Evolutionary conservation across 2,888 invertebrate species (phyloP).

Genomic region (Drosophila mettleri): DNA sequence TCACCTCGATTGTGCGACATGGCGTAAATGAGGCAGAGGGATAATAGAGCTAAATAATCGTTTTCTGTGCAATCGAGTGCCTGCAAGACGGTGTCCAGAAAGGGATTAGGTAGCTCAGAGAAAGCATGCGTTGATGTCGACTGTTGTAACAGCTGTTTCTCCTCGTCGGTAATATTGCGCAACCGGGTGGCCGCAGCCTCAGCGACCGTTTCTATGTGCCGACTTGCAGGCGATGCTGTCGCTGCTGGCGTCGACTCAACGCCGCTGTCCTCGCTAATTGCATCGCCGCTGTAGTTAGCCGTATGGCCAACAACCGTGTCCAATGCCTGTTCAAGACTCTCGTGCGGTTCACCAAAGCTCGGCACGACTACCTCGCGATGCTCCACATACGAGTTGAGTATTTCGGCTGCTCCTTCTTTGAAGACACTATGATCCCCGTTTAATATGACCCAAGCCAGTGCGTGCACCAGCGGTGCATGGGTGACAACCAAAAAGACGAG

Average conservation of each 20-base stretch:
- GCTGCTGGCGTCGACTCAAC: constrained; percentile 64
- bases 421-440: constrained; percentile 91
- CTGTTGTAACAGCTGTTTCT: constrained; percentile 89
- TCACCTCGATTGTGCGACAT: constrained; percentile 97
- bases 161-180: constrained; percentile 95
- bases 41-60: constrained; percentile 96
- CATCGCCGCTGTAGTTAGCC: constrained; percentile 58
- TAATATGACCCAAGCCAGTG: constrained; percentile 94
- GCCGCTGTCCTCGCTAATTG: constrained; percentile 68
- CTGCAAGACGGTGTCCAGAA: constrained; percentile 94
- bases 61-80: constrained; percentile 95
- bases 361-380: constrained; percentile 87
- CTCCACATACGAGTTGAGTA: constrained; percentile 88
- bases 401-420: constrained; percentile 89
- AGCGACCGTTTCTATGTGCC: constrained; percentile 33
- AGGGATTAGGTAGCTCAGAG: constrained; percentile 86
- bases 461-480: constrained; percentile 95
- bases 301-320: constrained; percentile 85
- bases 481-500: constrained; percentile 98
- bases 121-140: constrained; percentile 62
- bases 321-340: constrained; percentile 91
- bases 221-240: constrained; percentile 44
- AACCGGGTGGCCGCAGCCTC: constrained; percentile 81
- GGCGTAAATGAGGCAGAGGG: constrained; percentile 95
- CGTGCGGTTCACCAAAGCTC: constrained; percentile 89